Evolutionary conservation across 2,113 vertebrate genomes (phyloP), one percentile per base, ranked within the genome.

Genomic region (Pseudolaguvia tuberculata): DNA sequence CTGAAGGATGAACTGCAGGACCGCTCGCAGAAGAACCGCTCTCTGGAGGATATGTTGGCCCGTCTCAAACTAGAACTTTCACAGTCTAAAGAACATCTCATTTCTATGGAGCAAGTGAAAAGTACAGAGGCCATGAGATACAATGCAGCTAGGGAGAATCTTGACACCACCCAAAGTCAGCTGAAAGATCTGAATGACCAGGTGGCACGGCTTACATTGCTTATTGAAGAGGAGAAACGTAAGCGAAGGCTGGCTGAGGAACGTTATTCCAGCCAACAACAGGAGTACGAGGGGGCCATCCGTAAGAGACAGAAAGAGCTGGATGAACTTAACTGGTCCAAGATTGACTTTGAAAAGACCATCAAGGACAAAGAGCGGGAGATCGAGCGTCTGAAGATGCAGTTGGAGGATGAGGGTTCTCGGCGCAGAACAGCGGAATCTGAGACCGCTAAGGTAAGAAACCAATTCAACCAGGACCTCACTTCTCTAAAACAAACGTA

Each of bases 321-420:
- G 82, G 96, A 98, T 62, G 94, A 88, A 77, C 85, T 95, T 9
- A 94, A 92, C 25, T 93, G 94, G 92, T 87, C 90, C 82, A 97
- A 94, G 71, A 88, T 95, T 78, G 94, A 98, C 76, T 91, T 94
- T 70, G 96, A 99, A 86, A 97, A 97, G 86, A 75, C 89, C 75
- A 88, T 97, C 89, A 98, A 97, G 86, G 96, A 99, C 87, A 99
- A 96, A 86, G 96, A 98, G 89, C 94, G 92, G 70, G 97, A 99
- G 86, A 91, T 98, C 85, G 95, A 97, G 81, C 93, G 93, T 81
- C 83, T 99, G 81, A 97, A 93, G 86, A 84, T 87, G 75, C 93
- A 94, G 82, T 89, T 97, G 76, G 92, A 96, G 55, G 95, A 96
- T 78, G 96, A 97, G 84, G 89, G 88, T 42, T 85, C 91, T 80